phyloP scores from a whole-genome alignment of 2,888 invertebrate species.

The Caenorhabditis zanzibari region DNA sequence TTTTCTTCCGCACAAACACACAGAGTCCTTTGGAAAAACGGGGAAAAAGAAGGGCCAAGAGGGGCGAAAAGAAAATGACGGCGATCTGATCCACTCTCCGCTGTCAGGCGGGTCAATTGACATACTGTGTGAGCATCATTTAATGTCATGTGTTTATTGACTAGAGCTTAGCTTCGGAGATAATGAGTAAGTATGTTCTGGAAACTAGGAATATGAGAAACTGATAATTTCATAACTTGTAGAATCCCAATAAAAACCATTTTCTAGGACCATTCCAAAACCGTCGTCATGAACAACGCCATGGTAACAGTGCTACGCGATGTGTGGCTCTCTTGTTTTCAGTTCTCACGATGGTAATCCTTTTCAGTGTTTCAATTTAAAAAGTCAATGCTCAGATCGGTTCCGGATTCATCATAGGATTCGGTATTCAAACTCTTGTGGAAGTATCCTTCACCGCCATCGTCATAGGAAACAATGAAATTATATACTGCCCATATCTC shows the following conservation, averaged over 20 bases:
- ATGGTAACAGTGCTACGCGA: constrained; percentile 42
- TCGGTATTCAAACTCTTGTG: constrained; percentile 57
- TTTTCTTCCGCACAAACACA: constrained; percentile 54
- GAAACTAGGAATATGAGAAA: not conserved
- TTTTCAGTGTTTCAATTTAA: too few relatives aligned
- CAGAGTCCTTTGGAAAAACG: constrained; percentile 37
- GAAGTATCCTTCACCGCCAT: constrained; percentile 56
- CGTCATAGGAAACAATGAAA: constrained; percentile 60
- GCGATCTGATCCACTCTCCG: constrained; percentile 57
- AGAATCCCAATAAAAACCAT: not conserved
- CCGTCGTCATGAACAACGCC: constrained; percentile 39
- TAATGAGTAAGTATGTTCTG: constrained; percentile 52
- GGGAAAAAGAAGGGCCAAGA: constrained; percentile 22
- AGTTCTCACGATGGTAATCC: constrained; percentile 52
- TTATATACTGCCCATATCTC: constrained; percentile 41
- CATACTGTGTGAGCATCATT: constrained; percentile 51
- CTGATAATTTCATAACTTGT: too few relatives aligned
- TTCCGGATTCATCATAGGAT: constrained; percentile 60
- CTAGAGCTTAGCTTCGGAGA: constrained; percentile 17
- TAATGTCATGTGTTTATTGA: constrained; percentile 57
- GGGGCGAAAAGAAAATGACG: constrained; percentile 18
- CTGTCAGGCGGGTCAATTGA: constrained; percentile 61
- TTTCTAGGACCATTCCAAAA: constrained; percentile 52
- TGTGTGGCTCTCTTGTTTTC: constrained; percentile 61
- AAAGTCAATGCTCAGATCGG: too few relatives aligned